Evolutionary conservation across 2,113 vertebrate genomes (phyloP).

Genomic region (Bos indicus): DNA sequence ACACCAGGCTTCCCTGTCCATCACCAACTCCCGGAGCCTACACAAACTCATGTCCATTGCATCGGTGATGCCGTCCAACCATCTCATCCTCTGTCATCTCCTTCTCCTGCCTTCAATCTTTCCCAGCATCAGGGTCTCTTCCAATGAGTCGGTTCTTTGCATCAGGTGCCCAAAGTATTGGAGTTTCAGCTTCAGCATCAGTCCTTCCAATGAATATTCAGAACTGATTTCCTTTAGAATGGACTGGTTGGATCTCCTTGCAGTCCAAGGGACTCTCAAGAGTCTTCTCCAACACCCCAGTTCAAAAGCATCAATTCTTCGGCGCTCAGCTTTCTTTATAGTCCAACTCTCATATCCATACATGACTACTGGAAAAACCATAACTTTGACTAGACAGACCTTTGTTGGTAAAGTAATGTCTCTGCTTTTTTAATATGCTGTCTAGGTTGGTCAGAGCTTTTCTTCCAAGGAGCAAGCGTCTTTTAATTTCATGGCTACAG

Average conservation of each 20-base stretch:
- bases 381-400: not conserved
- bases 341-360: not conserved
- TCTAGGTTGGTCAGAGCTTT: not conserved
- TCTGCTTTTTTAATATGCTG: not conserved
- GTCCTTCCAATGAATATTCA: not conserved
- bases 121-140: not conserved
- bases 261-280: not conserved
- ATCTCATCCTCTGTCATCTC: not conserved
- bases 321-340: not conserved
- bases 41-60: not conserved
- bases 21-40: not conserved
- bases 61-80: not conserved
- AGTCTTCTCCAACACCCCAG: not conserved
- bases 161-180: not conserved
- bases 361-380: not conserved
- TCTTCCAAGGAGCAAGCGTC: not conserved
- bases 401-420: not conserved
- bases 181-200: not conserved
- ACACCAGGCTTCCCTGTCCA: not conserved
- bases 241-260: not conserved
- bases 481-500: not conserved
- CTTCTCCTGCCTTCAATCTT: not conserved
- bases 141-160: rapidly evolving
- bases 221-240: not conserved
- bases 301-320: not conserved